phyloP scores from a whole-genome alignment of 2,888 invertebrate genomes.

The Machimus rusticus region DNA sequence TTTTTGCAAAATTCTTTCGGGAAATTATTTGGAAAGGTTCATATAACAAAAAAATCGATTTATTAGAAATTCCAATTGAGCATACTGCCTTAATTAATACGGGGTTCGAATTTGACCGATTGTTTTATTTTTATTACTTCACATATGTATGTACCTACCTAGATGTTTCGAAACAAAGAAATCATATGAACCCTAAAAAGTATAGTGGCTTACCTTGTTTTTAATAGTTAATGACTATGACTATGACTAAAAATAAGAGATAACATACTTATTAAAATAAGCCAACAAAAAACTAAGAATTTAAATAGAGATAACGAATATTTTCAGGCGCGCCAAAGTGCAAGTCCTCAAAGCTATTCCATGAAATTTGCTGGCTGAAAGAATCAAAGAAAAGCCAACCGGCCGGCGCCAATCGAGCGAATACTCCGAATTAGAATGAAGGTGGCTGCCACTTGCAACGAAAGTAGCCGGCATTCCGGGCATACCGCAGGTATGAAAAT shows the following conservation, averaged over 20 bases:
- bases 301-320: background rate
- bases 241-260: background rate
- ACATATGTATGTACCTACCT: too few species aligned
- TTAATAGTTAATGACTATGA: background rate
- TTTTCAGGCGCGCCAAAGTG: background rate
- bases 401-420: background rate
- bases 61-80: too few species aligned
- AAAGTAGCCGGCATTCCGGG: background rate
- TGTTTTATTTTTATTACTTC: too few species aligned
- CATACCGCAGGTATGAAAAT: constrained; percentile 5
- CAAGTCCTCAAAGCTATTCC: background rate
- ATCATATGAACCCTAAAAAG: too few species aligned
- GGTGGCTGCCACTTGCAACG: background rate
- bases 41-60: too few species aligned
- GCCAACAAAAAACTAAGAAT: background rate
- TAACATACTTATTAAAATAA: background rate
- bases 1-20: too few species aligned
- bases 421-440: constrained; percentile 6
- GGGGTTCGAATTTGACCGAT: too few species aligned
- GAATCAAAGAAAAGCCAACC: background rate
- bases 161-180: too few species aligned
- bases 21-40: too few species aligned
- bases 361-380: background rate
- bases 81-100: too few species aligned
- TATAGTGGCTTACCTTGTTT: too few species aligned